A percentile compares a stretch with the other conserved stretches of the same genome.
Conservation (phyloP, 2,113 vertebrate genomes). For the Azemiops feae region DNA sequence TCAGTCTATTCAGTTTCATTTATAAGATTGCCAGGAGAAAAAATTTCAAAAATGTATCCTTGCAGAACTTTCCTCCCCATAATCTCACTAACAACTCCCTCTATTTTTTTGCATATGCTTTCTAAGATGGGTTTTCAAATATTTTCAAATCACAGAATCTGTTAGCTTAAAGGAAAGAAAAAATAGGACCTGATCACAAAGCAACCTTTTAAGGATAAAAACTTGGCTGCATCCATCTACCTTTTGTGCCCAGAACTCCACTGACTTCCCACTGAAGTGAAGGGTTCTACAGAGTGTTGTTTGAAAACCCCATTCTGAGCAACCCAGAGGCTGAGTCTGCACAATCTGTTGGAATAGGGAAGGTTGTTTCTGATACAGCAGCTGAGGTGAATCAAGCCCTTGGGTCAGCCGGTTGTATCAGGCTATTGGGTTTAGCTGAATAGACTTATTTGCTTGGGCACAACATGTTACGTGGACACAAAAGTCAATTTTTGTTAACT, state of each 20-base stretch:
- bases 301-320: neutral
- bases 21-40: neutral
- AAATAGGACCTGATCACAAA: neutral
- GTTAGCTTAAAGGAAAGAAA: neutral
- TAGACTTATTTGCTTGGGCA: neutral
- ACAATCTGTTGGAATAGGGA: neutral
- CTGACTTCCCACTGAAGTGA: neutral
- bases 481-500: neutral
- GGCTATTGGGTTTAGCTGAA: neutral
- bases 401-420: neutral
- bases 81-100: neutral
- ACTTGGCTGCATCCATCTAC: neutral
- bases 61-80: neutral
- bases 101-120: neutral
- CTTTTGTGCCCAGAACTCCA: neutral
- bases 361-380: neutral
- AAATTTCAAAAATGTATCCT: neutral
- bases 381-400: neutral
- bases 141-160: neutral
- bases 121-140: neutral
- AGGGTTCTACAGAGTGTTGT: neutral
- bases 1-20: neutral
- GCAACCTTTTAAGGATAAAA: neutral
- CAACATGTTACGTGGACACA: neutral
- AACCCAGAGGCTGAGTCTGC: neutral